A percentile compares a stretch with the other conserved stretches of the same genome.
Conservation (phyloP, 2,888 invertebrate species). For the Caenorhabditis imperialis region DNA sequence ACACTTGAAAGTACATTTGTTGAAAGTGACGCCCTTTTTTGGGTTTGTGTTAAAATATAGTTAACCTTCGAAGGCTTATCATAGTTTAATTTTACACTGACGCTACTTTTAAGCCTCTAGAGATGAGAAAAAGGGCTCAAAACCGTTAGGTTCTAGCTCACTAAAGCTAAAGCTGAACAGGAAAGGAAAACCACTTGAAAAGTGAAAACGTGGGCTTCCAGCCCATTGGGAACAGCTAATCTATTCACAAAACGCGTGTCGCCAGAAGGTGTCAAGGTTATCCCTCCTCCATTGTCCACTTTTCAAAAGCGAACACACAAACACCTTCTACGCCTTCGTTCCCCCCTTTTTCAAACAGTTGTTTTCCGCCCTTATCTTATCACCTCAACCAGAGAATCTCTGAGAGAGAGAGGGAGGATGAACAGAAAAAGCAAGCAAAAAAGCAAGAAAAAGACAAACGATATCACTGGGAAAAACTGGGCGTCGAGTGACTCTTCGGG, state of each 20-base stretch:
- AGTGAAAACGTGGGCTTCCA: too few species aligned
- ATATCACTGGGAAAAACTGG: conserved; percentile 38
- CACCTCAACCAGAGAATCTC: neutral
- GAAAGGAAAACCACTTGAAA: too few species aligned
- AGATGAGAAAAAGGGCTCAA: too few species aligned
- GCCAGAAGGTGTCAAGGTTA: conserved; percentile 46
- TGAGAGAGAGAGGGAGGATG: neutral
- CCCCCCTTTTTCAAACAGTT: neutral
- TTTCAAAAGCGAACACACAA: conserved; percentile 10
- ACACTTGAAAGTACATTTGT: too few species aligned
- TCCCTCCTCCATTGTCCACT: conserved; percentile 19
- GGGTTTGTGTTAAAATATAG: too few species aligned
- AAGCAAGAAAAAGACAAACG: conserved; percentile 38
- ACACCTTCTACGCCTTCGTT: conserved; percentile 9
- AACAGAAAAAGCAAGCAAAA: conserved; percentile 21
- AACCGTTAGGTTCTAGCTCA: too few species aligned
- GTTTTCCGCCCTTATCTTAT: neutral
- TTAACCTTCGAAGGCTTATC: too few species aligned
- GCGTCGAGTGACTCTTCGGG: conserved; percentile 6
- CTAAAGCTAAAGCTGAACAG: too few species aligned
- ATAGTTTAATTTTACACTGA: too few species aligned
- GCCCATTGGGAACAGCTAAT: too few species aligned
- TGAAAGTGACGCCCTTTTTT: too few species aligned
- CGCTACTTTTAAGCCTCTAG: too few species aligned
- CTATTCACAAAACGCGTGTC: conserved; percentile 18